A percentile compares a stretch with the other conserved stretches of the same genome.
Evolutionary conservation across 2,888 invertebrate genomes (phyloP).

Genomic region (Chalcosyrphus nemorum): DNA sequence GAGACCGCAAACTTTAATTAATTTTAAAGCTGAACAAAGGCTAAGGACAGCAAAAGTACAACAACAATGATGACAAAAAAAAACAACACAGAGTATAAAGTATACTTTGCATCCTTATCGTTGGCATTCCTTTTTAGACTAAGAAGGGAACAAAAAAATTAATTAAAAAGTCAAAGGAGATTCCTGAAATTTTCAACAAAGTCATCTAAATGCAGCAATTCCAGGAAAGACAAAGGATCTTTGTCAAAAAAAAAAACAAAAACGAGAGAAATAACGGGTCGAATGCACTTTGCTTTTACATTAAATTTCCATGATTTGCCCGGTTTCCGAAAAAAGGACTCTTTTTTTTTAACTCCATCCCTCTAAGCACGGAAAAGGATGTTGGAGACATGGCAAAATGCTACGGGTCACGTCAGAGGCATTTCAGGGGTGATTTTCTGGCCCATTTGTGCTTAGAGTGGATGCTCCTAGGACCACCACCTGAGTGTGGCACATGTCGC

Average conservation of each 20-base stretch:
- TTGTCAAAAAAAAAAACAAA: no score
- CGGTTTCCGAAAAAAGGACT: neutral
- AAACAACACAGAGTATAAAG: no score
- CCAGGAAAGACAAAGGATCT: constrained; percentile 23
- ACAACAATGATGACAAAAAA: neutral
- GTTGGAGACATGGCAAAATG: neutral
- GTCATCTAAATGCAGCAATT: constrained; percentile 23
- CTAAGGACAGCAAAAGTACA: neutral
- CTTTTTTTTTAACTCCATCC: neutral
- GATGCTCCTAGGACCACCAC: constrained; percentile 10
- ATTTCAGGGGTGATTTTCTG: constrained; percentile 50
- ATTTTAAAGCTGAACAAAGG: constrained; percentile 42
- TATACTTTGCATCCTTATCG: neutral
- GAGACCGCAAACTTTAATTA: constrained; percentile 53
- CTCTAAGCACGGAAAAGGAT: neutral
- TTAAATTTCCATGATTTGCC: constrained; percentile 30
- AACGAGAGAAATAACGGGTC: no score
- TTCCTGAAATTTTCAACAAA: constrained; percentile 11
- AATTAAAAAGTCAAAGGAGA: constrained; percentile 52
- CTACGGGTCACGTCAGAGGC: constrained; percentile 46
- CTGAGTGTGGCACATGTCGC: constrained; percentile 32
- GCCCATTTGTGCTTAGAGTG: constrained; percentile 32
- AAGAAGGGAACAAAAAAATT: constrained; percentile 6
- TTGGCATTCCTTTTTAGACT: neutral
- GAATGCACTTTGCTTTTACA: constrained; percentile 25